Evolutionary conservation across 2,113 vertebrate genomes (phyloP), one percentile per base, ranked within the genome.

Genomic region (Leptobrachium ailaonicum): DNA sequence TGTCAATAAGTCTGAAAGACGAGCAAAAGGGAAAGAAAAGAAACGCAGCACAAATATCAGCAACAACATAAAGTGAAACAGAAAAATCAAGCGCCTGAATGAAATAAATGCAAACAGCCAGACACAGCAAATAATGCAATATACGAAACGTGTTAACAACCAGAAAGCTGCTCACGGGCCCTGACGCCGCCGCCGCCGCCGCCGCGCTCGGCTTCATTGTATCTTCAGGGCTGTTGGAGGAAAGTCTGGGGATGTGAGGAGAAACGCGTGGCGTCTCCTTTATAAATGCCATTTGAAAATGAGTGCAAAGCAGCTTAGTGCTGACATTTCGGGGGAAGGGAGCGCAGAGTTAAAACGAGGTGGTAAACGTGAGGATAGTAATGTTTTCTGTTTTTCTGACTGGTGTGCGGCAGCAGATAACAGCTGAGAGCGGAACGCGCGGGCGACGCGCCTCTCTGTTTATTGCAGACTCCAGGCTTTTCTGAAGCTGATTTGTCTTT

Each of bases 401-500:
- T 76, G 75, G 80, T 81, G 86, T 88, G 85, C 82, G 77, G 77
- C 80, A 75, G 54, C 82, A 89, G 88, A 88, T 90, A 88, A 89
- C 84, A 82, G 82, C 66, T 74, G 83, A 73, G 86, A 81, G 85
- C 85, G 73, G 83, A 88, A 83, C 63, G 54, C 42, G 42, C 11
- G 50, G 20, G 20, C 20, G 20, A 32, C 20, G 68, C 11, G 6
- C 41, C 45, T 7, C 63, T 45, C 2, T 74, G 53, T 68, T 68
- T 81, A 69, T 43, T 41, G 86, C 72, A 82, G 82, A 50, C 85
- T 77, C 82, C 56, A 84, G 88, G 85, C 83, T 85, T 83, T 87
- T 87, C 83, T 85, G 84, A 87, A 76, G 83, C 80, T 85, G 83
- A 84, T 72, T 64, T 82, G 82, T 73, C 89, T 91, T 91, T 91